phyloP scores from a whole-genome alignment of 2,888 invertebrate species.

The Hypomecis atomaria region DNA sequence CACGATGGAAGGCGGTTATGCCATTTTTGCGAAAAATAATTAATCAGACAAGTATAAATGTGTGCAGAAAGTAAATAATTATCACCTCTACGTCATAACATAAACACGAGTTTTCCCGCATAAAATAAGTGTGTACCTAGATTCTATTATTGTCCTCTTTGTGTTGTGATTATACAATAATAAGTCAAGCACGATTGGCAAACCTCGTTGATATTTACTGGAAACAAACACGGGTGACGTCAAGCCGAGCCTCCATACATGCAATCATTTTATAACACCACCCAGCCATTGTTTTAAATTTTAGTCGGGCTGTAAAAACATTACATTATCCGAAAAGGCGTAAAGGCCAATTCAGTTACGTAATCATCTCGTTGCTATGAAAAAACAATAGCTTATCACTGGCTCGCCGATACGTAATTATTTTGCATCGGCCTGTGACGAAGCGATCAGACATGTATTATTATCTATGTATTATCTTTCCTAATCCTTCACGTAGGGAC shows the following conservation, averaged over 20 bases:
- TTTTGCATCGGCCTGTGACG: too few relatives aligned
- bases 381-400: background rate
- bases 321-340: background rate
- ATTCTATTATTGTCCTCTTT: conserved; percentile 20
- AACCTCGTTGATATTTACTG: conserved; percentile 27
- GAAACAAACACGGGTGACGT: conserved; percentile 42
- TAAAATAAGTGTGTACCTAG: background rate
- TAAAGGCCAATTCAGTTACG: background rate
- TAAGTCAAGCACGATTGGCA: conserved; percentile 21
- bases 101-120: conserved; percentile 11
- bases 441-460: too few relatives aligned
- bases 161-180: conserved; percentile 10
- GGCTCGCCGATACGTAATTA: background rate
- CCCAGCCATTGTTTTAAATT: background rate
- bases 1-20: too few relatives aligned
- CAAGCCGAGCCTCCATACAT: conserved; percentile 44
- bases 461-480: too few relatives aligned
- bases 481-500: too few relatives aligned
- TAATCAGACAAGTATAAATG: too few relatives aligned
- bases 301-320: conserved; percentile 1
- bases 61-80: conserved; percentile 1
- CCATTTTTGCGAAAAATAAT: too few relatives aligned
- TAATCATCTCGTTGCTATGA: conserved; percentile 1
- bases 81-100: background rate
- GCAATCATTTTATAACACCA: conserved; percentile 20